phyloP scores from a whole-genome alignment of 2,888 invertebrate genomes.

The Noctua fimbriata region DNA sequence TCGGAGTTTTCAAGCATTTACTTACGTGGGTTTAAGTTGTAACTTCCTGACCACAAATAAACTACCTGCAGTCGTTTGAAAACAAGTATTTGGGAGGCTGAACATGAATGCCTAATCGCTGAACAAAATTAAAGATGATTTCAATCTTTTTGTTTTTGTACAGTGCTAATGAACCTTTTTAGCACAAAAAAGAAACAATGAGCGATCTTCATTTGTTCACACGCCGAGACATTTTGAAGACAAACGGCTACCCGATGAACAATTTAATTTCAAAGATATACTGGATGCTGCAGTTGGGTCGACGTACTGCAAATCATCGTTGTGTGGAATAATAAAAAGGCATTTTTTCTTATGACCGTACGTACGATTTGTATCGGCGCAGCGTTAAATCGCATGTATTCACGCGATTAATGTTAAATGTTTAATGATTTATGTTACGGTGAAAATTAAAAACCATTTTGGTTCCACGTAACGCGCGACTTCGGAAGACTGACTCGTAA shows the following conservation, averaged over 20 bases:
- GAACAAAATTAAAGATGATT: conserved; percentile 52
- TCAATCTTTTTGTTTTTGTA: conserved; percentile 56
- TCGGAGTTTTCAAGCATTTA: conserved; percentile 3
- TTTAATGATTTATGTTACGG: conserved; percentile 74
- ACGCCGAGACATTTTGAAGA: conserved; percentile 69
- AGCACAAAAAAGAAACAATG: conserved; percentile 62
- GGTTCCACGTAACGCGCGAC: conserved; percentile 63
- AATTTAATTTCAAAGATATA: conserved; percentile 83
- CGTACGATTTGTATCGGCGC: conserved; percentile 73
- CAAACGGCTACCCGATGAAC: conserved; percentile 80
- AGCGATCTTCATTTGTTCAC: conserved; percentile 62
- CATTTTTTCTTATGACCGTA: conserved; percentile 68
- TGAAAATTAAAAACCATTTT: conserved; percentile 64
- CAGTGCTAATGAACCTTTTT: conserved; percentile 67
- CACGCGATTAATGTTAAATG: conserved; percentile 75
- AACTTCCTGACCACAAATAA: background rate
- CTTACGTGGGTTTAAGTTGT: background rate
- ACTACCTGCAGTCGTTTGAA: background rate
- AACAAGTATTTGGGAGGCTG: conserved; percentile 9
- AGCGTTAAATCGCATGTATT: conserved; percentile 77
- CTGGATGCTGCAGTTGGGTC: conserved; percentile 79
- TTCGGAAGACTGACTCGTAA: conserved; percentile 58
- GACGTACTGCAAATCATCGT: conserved; percentile 81
- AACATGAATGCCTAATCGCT: conserved; percentile 22
- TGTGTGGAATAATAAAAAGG: conserved; percentile 69